phyloP scores from a whole-genome alignment of 2,888 invertebrate species.

The Pseudanteris insignis region DNA sequence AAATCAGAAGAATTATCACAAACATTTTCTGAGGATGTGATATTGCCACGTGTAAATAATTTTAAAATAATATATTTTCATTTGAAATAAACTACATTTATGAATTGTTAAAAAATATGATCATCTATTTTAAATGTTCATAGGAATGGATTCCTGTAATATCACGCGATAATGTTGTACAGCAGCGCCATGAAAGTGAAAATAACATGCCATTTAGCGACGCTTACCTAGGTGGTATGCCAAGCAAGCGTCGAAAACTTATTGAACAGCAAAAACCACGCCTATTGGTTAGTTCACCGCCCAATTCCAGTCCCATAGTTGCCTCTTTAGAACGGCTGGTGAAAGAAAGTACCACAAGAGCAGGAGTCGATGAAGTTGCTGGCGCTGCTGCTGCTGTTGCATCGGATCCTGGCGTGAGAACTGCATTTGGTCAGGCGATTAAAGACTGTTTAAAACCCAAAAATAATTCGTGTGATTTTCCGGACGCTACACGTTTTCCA shows the following conservation, averaged over 20 bases:
- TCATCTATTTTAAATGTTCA: too few relatives aligned
- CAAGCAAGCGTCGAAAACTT: slow-evolving; percentile 86
- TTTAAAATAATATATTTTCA: too few relatives aligned
- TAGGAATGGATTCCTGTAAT: slow-evolving; percentile 91
- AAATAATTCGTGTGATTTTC: slow-evolving; percentile 63
- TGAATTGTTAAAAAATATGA: too few relatives aligned
- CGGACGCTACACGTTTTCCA: slow-evolving; percentile 65
- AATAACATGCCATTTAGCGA: slow-evolving; percentile 78
- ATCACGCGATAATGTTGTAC: slow-evolving; percentile 79
- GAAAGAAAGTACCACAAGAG: slow-evolving; percentile 58
- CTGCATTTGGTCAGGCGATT: slow-evolving; percentile 63
- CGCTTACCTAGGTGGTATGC: slow-evolving; percentile 89
- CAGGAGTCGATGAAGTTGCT: slow-evolving; percentile 59
- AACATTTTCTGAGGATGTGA: slow-evolving; percentile 59
- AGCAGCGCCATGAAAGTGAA: slow-evolving; percentile 74
- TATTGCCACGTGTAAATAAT: slow-evolving; percentile 54
- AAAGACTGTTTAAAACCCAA: slow-evolving; percentile 60
- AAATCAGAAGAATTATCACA: slow-evolving; percentile 53
- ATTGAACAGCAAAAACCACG: slow-evolving; percentile 68
- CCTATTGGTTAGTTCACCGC: slow-evolving; percentile 58
- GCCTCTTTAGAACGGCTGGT: slow-evolving; percentile 62
- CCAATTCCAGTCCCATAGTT: slow-evolving; percentile 56
- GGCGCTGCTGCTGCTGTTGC: slow-evolving; percentile 62
- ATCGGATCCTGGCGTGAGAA: slow-evolving; percentile 58
- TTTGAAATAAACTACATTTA: too few relatives aligned